Evolutionary conservation across 2,113 vertebrate genomes (phyloP).

Genomic region (Zapornia atra): DNA sequence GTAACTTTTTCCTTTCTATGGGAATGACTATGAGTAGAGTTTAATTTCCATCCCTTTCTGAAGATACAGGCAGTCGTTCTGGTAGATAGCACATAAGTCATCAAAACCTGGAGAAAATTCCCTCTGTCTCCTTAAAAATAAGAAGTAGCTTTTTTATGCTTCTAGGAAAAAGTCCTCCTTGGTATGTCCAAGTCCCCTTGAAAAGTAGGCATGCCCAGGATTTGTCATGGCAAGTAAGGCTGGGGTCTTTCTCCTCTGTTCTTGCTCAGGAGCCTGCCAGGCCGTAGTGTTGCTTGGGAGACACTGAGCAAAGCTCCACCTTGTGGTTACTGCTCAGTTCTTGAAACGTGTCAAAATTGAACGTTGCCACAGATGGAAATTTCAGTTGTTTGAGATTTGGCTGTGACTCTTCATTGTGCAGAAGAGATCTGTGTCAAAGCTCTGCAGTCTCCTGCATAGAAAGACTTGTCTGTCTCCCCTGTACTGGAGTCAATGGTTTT

Average conservation of each 20-base stretch:
- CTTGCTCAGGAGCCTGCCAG: background rate
- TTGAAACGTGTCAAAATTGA: background rate
- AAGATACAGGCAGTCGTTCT: background rate
- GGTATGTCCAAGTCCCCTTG: background rate
- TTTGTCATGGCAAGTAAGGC: background rate
- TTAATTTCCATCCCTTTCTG: background rate
- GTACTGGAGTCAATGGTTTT: background rate
- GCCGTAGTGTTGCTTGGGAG: background rate
- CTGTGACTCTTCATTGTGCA: background rate
- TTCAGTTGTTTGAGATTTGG: background rate
- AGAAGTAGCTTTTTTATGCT: rapidly evolving
- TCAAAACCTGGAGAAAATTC: background rate
- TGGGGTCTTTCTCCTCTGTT: background rate
- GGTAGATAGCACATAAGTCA: background rate
- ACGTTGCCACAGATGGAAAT: background rate
- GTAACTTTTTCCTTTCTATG: slow-evolving; percentile 63
- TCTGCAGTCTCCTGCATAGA: background rate
- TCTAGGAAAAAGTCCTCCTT: background rate
- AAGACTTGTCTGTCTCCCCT: background rate
- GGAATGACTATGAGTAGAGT: background rate
- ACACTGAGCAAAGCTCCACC: slow-evolving; percentile 42
- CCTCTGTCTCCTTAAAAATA: background rate
- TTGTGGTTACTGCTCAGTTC: slow-evolving; percentile 45
- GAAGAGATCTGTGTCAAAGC: background rate
- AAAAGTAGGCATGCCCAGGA: background rate